phyloP scores from a whole-genome alignment of 2,797 vertebrate species.

The Myotis pilosus region DNA sequence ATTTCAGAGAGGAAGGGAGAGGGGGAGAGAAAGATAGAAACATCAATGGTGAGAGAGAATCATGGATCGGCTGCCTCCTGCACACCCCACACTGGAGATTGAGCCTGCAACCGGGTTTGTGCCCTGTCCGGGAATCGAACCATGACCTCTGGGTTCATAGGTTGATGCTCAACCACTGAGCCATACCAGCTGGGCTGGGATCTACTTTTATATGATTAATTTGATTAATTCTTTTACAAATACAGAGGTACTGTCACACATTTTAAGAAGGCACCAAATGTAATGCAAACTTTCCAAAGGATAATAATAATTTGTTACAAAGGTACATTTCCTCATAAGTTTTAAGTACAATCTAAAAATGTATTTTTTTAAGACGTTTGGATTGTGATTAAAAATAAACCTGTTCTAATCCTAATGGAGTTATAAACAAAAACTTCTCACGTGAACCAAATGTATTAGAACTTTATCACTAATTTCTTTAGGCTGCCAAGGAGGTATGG shows the following conservation, averaged over 20 bases:
- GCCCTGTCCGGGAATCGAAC: no score
- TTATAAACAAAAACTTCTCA: neutral
- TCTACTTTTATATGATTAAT: no score
- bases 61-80: no score
- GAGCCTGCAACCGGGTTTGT: no score
- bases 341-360: constrained; percentile 1
- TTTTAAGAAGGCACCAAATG: constrained; percentile 13
- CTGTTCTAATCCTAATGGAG: neutral
- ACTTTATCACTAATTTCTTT: neutral
- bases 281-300: neutral
- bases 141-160: no score
- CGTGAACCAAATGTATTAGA: neutral
- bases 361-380: neutral
- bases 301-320: neutral
- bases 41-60: no score
- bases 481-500: neutral
- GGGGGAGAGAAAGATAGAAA: no score
- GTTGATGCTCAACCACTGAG: no score
- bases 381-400: neutral
- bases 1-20: no score
- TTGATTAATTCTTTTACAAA: constrained; percentile 39
- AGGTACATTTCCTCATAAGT: neutral
- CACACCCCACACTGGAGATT: no score
- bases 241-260: neutral
- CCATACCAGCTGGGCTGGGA: no score